Evolutionary conservation across 2,797 vertebrate genomes (phyloP).

Genomic region (Cetoscarus ocellatus): DNA sequence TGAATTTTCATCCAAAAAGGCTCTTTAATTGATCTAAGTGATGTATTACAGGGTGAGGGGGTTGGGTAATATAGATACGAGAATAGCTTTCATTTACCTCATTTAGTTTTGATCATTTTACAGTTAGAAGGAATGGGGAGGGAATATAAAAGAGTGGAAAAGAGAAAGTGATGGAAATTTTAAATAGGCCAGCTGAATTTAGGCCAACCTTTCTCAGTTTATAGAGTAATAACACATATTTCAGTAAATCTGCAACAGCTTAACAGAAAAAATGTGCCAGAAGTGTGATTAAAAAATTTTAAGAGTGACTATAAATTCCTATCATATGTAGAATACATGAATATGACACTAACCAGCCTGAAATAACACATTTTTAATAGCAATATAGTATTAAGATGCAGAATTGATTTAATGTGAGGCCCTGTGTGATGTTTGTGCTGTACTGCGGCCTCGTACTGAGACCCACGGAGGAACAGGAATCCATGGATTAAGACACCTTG

Average conservation of each 20-base stretch:
- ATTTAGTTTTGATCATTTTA: conserved; percentile 79
- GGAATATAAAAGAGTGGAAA: conserved; percentile 75
- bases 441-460: conserved; percentile 59
- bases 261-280: conserved; percentile 69
- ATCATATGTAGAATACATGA: conserved; percentile 77
- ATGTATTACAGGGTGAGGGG: conserved; percentile 86
- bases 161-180: conserved; percentile 66
- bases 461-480: conserved; percentile 65
- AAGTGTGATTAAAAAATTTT: conserved; percentile 69
- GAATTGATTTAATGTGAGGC: conserved; percentile 68
- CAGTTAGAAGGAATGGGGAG: conserved; percentile 56
- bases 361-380: conserved; percentile 75
- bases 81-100: conserved; percentile 84
- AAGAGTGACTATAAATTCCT: conserved; percentile 75
- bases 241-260: conserved; percentile 53
- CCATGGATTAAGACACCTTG: conserved; percentile 74
- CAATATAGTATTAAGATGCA: conserved; percentile 71
- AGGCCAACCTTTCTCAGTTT: conserved; percentile 27
- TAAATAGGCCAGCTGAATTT: conserved; percentile 64
- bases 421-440: conserved; percentile 77
- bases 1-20: conserved; percentile 75
- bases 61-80: conserved; percentile 84
- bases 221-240: conserved; percentile 70
- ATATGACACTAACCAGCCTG: conserved; percentile 69
- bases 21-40: conserved; percentile 85